phyloP scores from a whole-genome alignment of 2,888 invertebrate species.

The Eustalomyia histrio region DNA sequence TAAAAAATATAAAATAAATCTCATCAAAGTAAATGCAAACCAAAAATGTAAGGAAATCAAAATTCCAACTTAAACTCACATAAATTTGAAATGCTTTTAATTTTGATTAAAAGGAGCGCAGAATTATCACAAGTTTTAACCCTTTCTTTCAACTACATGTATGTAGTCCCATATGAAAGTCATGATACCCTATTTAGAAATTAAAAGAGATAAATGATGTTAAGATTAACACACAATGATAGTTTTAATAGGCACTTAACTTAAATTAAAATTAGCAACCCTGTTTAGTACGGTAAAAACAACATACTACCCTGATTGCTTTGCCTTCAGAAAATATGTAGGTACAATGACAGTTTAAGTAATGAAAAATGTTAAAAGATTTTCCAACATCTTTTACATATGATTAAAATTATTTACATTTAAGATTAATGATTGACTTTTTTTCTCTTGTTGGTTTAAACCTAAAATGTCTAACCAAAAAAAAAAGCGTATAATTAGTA shows the following conservation, averaged over 20 bases:
- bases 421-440: slow-evolving; percentile 58
- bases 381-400: slow-evolving; percentile 12
- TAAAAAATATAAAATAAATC: background rate
- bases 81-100: slow-evolving; percentile 37
- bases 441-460: slow-evolving; percentile 4
- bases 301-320: slow-evolving; percentile 38
- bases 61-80: background rate
- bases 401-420: slow-evolving; percentile 44
- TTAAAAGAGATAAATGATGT: slow-evolving; percentile 51
- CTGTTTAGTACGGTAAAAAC: slow-evolving; percentile 26
- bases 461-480: slow-evolving; percentile 39
- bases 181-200: slow-evolving; percentile 1
- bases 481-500: slow-evolving; percentile 65
- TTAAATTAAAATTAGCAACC: slow-evolving; percentile 62
- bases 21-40: slow-evolving; percentile 4
- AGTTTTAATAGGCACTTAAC: slow-evolving; percentile 64
- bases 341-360: slow-evolving; percentile 34
- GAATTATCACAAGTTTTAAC: slow-evolving; percentile 16
- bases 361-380: slow-evolving; percentile 18
- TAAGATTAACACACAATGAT: slow-evolving; percentile 51
- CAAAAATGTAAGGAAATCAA: background rate
- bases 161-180: background rate
- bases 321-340: background rate
- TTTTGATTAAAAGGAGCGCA: slow-evolving; percentile 43
- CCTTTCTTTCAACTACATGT: slow-evolving; percentile 7